Conservation (phyloP, 1,140 invertebrate genomes). For the Meteorus sp. region DNA sequence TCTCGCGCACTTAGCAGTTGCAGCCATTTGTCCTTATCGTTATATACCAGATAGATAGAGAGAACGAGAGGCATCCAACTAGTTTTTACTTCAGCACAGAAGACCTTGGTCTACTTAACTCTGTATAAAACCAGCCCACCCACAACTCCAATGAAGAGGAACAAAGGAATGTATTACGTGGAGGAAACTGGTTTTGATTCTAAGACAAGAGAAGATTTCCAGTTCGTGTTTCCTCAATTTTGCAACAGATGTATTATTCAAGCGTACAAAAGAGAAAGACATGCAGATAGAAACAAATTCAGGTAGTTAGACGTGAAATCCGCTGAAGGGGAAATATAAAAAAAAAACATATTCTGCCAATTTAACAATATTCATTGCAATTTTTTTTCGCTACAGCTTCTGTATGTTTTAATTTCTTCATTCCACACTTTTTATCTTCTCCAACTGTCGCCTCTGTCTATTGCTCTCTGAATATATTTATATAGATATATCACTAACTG, state of each 20-base stretch:
- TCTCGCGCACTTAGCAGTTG: neutral
- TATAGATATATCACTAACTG: constrained; percentile 4
- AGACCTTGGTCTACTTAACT: constrained; percentile 1
- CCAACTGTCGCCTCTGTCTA: too few relatives aligned
- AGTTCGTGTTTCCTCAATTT: neutral
- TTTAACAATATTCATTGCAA: too few relatives aligned
- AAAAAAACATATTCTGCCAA: too few relatives aligned
- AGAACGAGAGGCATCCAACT: neutral
- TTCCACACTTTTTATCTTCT: too few relatives aligned
- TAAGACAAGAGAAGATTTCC: neutral
- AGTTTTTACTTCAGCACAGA: neutral
- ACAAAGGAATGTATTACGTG: neutral
- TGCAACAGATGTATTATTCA: too few relatives aligned
- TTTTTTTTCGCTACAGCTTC: too few relatives aligned
- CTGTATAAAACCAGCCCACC: neutral
- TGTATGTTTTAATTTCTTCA: too few relatives aligned
- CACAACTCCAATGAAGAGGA: neutral
- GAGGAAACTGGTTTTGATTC: neutral
- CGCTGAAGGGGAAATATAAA: too few relatives aligned
- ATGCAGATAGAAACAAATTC: too few relatives aligned
- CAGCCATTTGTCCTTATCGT: neutral
- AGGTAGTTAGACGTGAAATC: too few relatives aligned
- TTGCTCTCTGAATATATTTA: constrained; percentile 4
- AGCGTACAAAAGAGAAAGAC: neutral
- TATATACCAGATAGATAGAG: neutral